A percentile compares a stretch with the other conserved stretches of the same genome.
Conservation (phyloP, 2,113 vertebrate genomes). For the Apodemus sylvaticus region DNA sequence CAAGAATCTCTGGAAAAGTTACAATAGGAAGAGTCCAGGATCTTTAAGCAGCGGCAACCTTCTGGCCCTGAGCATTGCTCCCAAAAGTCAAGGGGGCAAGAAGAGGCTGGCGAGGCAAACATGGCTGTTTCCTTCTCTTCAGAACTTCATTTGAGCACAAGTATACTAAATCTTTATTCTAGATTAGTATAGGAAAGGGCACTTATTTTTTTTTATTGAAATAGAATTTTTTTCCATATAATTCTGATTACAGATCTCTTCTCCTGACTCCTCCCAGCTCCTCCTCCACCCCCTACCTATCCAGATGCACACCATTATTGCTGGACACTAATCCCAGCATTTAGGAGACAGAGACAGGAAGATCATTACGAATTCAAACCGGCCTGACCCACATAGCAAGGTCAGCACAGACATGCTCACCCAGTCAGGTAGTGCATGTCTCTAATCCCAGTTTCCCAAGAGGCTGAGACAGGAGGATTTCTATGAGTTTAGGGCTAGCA, state of each 20-base stretch:
- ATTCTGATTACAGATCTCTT: background rate
- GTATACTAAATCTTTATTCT: background rate
- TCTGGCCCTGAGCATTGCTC: fast-evolving
- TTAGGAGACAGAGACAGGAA: background rate
- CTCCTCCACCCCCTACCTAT: background rate
- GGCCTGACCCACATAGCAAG: background rate
- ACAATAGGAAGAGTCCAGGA: background rate
- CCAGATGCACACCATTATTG: background rate
- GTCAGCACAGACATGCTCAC: background rate
- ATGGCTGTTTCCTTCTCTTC: background rate
- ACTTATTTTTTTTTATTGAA: background rate
- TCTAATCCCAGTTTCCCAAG: background rate
- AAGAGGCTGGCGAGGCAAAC: fast-evolving
- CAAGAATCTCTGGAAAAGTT: background rate
- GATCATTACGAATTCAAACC: background rate
- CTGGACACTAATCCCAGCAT: background rate
- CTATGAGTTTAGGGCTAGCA: background rate
- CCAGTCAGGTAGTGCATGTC: background rate
- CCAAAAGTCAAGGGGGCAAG: background rate
- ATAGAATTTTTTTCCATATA: background rate
- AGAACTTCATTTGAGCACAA: background rate
- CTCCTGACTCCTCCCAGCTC: background rate
- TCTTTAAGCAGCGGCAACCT: background rate
- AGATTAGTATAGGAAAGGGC: background rate
- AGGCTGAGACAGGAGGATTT: background rate